These are phyloP conservation scores for Hydractinia echinata DNA, from an alignment of 30 jellyfish, hydroid and myxozoan genomes.

Conservation along the genomic window DNA sequence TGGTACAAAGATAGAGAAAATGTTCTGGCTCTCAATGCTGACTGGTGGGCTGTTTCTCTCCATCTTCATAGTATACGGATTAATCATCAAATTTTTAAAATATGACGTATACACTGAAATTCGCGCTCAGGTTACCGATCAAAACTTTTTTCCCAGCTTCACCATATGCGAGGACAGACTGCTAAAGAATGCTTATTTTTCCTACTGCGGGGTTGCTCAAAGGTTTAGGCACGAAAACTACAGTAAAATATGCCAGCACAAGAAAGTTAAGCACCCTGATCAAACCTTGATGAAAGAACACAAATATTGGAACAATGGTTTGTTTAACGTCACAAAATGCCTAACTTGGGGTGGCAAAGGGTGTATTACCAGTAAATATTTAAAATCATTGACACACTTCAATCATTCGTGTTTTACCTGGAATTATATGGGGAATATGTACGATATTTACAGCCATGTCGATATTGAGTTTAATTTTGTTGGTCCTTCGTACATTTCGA, in stretches of 20 bases:
- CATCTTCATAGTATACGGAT: neutral
- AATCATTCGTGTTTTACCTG: slow-evolving; percentile 21
- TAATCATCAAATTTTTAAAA: slow-evolving; percentile 1
- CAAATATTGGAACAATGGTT: slow-evolving; percentile 14
- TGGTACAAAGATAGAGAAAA: neutral
- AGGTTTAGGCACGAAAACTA: neutral
- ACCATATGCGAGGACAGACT: neutral
- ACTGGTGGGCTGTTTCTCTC: slow-evolving; percentile 5
- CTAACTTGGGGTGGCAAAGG: slow-evolving; percentile 25
- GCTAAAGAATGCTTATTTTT: neutral
- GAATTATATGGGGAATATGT: slow-evolving; percentile 20
- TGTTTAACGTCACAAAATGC: slow-evolving; percentile 32
- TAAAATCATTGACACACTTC: neutral
- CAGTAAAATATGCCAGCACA: neutral
- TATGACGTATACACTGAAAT: slow-evolving; percentile 14
- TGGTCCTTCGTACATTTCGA: neutral
- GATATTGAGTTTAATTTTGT: slow-evolving; percentile 16
- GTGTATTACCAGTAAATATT: neutral
- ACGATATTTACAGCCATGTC: slow-evolving; percentile 22
- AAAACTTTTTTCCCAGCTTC: slow-evolving; percentile 24
- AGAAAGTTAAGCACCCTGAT: neutral
- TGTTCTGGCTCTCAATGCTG: slow-evolving; percentile 18
- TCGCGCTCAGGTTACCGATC: slow-evolving; percentile 14
- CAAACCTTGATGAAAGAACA: neutral
- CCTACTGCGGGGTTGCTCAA: slow-evolving; percentile 11